These are phyloP conservation scores for Gymnodraco acuticeps DNA, from an alignment of 2,797 vertebrate genomes.

Conservation along the genomic window DNA sequence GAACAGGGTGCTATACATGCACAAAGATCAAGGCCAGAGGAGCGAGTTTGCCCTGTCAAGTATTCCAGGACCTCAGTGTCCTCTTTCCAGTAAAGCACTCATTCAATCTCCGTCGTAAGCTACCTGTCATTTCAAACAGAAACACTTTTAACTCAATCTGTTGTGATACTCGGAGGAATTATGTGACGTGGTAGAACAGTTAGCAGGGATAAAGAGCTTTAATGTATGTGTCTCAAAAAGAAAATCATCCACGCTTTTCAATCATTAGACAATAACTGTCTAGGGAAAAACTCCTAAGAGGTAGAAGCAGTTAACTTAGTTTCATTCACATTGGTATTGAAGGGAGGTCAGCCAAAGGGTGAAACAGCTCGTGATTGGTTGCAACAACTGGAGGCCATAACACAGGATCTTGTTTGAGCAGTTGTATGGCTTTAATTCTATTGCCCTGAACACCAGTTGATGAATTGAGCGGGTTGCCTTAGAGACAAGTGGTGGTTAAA, in stretches of 20 bases:
- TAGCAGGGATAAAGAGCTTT: background rate
- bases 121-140: slow-evolving; percentile 24
- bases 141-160: slow-evolving; percentile 28
- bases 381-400: slow-evolving; percentile 54
- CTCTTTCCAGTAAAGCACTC: background rate
- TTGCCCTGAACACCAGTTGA: slow-evolving; percentile 70
- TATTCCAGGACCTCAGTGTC: slow-evolving; percentile 36
- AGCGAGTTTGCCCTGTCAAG: slow-evolving; percentile 33
- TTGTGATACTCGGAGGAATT: slow-evolving; percentile 35
- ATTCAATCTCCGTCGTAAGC: slow-evolving; percentile 19
- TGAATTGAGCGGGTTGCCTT: slow-evolving; percentile 75
- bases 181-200: too few relatives aligned
- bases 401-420: slow-evolving; percentile 65
- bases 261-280: too few relatives aligned
- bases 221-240: background rate
- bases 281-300: slow-evolving; percentile 20
- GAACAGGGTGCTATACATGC: slow-evolving; percentile 17
- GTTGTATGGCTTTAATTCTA: slow-evolving; percentile 75
- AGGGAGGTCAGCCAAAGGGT: slow-evolving; percentile 22
- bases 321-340: slow-evolving; percentile 6
- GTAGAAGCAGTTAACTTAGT: slow-evolving; percentile 17
- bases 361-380: slow-evolving; percentile 38
- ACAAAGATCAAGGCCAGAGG: slow-evolving; percentile 51
- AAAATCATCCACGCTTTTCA: too few relatives aligned
- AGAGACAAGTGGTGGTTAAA: slow-evolving; percentile 66